Conservation (phyloP, 2,888 invertebrate species). For the Adineta ricciae region DNA sequence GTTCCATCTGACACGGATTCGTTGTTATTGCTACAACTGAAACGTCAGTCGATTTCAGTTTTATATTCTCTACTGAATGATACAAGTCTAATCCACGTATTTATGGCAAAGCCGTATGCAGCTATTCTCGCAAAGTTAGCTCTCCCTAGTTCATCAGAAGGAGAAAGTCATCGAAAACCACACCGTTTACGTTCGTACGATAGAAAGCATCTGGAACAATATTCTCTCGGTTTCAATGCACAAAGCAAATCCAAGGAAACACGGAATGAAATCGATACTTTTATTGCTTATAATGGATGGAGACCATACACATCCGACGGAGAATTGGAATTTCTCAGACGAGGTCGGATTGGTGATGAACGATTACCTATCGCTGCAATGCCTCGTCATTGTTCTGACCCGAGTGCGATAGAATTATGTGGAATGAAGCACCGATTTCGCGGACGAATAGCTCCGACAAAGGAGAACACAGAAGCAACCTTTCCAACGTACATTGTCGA, state of each 20-base stretch:
- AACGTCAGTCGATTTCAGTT: neutral
- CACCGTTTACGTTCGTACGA: neutral
- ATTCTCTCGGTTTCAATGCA: neutral
- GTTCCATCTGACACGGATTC: neutral
- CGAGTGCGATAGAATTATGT: neutral
- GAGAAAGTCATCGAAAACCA: too few species aligned
- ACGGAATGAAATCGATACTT: neutral
- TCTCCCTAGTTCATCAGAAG: neutral
- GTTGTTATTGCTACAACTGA: neutral
- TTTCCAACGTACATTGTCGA: neutral
- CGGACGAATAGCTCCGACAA: neutral
- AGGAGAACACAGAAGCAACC: neutral
- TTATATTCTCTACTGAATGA: neutral
- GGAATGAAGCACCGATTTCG: neutral
- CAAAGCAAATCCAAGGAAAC: neutral
- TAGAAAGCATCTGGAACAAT: neutral
- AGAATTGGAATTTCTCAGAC: neutral
- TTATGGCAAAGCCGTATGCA: neutral
- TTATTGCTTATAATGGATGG: neutral
- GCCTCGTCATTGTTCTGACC: neutral
- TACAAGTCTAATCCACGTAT: neutral
- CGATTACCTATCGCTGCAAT: neutral
- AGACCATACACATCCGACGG: neutral
- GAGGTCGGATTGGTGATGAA: neutral
- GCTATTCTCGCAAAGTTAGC: neutral